Evolutionary conservation across 2,113 vertebrate species (phyloP).

Genomic region (Crotalus helleri): DNA sequence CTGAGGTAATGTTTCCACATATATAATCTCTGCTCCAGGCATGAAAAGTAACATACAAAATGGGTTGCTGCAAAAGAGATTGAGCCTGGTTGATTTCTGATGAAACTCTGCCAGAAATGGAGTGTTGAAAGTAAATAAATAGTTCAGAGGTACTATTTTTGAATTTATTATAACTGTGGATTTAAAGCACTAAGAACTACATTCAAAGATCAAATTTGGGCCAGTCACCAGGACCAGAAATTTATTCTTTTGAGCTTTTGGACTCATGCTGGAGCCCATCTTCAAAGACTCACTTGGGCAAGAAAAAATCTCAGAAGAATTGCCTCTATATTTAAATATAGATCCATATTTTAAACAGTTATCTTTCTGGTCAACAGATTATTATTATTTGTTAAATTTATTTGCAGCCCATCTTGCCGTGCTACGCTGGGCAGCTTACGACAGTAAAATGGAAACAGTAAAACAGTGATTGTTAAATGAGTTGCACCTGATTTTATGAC

Average conservation of each 20-base stretch:
- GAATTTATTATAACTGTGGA: slow-evolving; percentile 27
- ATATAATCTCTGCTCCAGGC: slow-evolving; percentile 46
- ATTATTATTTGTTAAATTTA: neutral
- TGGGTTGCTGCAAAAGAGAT: slow-evolving; percentile 34
- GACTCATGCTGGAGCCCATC: neutral
- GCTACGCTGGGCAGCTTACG: neutral
- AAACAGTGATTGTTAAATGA: neutral
- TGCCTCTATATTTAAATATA: neutral
- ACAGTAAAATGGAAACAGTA: neutral
- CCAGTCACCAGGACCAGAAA: neutral
- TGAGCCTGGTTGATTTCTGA: slow-evolving; percentile 32
- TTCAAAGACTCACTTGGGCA: neutral
- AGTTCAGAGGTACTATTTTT: slow-evolving; percentile 30
- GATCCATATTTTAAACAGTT: neutral
- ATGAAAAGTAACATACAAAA: slow-evolving; percentile 43
- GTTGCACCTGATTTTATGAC: neutral
- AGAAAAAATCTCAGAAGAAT: neutral
- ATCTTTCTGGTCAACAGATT: neutral
- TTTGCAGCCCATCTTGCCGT: neutral
- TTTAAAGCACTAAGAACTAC: slow-evolving; percentile 1
- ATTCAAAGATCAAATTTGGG: neutral
- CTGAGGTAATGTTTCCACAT: slow-evolving; percentile 29
- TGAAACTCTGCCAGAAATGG: slow-evolving; percentile 40
- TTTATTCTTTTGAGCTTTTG: neutral
- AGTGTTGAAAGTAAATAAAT: slow-evolving; percentile 27